Conservation (phyloP, 2,113 vertebrate genomes). For the Pogonocichla stellata region DNA sequence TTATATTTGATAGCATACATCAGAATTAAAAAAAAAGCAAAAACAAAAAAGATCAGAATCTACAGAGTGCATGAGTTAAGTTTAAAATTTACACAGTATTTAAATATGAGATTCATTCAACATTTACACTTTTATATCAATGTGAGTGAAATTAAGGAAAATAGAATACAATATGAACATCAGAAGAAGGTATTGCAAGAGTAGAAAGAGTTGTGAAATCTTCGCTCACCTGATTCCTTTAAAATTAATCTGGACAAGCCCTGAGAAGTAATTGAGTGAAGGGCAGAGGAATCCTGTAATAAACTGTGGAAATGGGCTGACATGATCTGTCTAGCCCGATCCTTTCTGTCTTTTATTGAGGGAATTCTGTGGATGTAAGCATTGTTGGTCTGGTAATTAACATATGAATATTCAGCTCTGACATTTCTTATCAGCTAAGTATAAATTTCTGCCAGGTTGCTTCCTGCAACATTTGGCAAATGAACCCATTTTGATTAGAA, state of each 20-base stretch:
- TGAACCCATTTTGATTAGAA: background rate
- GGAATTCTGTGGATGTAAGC: background rate
- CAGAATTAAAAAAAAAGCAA: fast-evolving
- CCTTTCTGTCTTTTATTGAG: background rate
- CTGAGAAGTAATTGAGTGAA: background rate
- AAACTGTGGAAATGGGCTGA: background rate
- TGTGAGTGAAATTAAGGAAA: slow-evolving; percentile 32
- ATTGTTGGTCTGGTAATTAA: background rate
- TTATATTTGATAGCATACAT: background rate
- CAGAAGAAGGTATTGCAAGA: background rate
- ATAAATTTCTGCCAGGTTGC: background rate
- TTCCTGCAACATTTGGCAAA: slow-evolving; percentile 10
- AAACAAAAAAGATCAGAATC: background rate
- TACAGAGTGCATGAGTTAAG: background rate
- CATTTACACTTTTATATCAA: background rate
- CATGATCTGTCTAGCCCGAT: background rate
- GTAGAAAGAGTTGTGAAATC: background rate
- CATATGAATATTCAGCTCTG: background rate
- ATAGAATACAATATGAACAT: background rate
- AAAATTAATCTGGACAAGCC: background rate
- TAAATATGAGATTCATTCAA: background rate
- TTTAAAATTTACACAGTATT: background rate
- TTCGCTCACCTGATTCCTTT: background rate
- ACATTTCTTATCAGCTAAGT: background rate
- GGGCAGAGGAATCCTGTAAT: background rate